Percentiles rank a stretch among this genome's conserved stretches.
These are phyloP conservation scores for Pionites leucogaster DNA, from an alignment of 2,113 vertebrate genomes.

Conservation along the genomic window DNA sequence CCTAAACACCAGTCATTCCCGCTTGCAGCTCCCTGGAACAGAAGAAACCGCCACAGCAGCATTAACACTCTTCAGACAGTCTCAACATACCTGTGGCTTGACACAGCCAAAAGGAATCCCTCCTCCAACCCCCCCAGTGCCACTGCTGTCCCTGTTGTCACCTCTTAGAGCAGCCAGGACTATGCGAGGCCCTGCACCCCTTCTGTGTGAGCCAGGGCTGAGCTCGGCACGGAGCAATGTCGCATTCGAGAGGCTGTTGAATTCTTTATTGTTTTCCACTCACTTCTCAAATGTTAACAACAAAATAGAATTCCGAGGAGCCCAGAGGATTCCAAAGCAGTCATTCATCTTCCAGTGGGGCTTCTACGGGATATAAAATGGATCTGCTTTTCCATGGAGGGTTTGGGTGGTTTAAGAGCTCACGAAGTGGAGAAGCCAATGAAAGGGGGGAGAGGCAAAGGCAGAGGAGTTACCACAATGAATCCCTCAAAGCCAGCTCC, in stretches of 20 bases:
- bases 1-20: not conserved
- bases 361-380: not conserved
- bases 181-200: accelerated
- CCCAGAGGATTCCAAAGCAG: constrained; percentile 2
- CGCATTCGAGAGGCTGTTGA: constrained; percentile 37
- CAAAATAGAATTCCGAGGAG: constrained; percentile 47
- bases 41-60: not conserved
- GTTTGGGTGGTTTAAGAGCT: not conserved
- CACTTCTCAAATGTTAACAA: constrained; percentile 55
- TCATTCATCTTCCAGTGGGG: not conserved
- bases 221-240: not conserved
- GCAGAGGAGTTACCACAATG: accelerated
- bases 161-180: not conserved
- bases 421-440: not conserved
- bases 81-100: accelerated
- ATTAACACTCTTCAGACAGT: not conserved
- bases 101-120: not conserved
- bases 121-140: not conserved
- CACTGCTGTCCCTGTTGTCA: not conserved
- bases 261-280: constrained; percentile 74
- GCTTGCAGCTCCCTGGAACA: not conserved
- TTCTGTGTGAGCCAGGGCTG: not conserved
- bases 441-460: not conserved
- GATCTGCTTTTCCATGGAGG: not conserved
- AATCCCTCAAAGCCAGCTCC: not conserved